Base-by-base conservation (phyloP, 2,888 invertebrate species). In the Leptogaster cylindrica region DNA sequence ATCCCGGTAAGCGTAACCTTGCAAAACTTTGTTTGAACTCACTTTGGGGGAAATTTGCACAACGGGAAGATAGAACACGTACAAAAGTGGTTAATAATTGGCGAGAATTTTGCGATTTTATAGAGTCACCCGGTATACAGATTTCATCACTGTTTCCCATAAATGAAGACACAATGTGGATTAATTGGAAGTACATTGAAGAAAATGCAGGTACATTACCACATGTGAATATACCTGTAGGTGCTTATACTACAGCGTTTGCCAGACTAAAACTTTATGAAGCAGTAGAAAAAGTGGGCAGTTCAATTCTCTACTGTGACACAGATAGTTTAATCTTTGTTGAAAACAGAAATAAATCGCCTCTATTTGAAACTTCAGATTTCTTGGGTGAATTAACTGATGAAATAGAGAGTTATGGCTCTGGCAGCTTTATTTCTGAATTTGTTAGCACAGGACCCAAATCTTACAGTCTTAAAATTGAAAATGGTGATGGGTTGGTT, bases 381-480 rank as follows among this genome's bases (percentile, higher is more conserved):
- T 25, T 50, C 12, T 50, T 25, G 23, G 50, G 50, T 12, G 46
- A 64, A 4, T 41, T 8, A 48, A 44, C 46, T 27, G 48, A 64
- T 64, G 46, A 64, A 46, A 7, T 64, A 46, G 46, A 48, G 18
- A 12, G 10, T 63, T 63, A 44, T 25, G 44, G 63, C 10, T 6
- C 10, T 5, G 16, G 44, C 3, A 44, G 44, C 2, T 63, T 25
- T 63, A 63, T 63, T 20, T 63, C 63, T 4, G 28, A 63, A 44
- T 63, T 63, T 23, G 23, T 25, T 3, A 63, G n/a, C 12, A 63
- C 25, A 23, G 46, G 48, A 2, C 64, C 64, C 8, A 64, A 64
- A 28, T 28, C 64, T 4, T 46, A 64, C 12, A 18, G 48, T 48
- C 46, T 50, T 3, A 23, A 65, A 23, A 58, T 58, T 14, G 25